Base-by-base conservation (phyloP, 1,140 invertebrate genomes). In the Drosophila saltans region DNA sequence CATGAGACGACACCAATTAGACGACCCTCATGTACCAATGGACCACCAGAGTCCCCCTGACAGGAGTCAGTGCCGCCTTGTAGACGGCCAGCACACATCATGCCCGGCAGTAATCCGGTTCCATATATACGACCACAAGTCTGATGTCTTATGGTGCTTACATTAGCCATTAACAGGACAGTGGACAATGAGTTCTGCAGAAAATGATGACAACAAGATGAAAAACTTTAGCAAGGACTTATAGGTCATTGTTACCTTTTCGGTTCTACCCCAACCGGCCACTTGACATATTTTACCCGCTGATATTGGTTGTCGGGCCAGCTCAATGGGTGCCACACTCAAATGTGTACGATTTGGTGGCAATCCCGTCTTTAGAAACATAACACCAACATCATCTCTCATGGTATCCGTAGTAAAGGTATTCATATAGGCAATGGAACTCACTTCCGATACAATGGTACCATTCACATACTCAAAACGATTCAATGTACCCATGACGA, bases 1-100 rank as follows among this genome's bases (percentile, higher is more conserved):
- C 95, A 97, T 8, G 95, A 96, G 0, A 95, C 95, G 8, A 96
- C 91, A 4, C 96, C 96, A 59, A 94, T 94, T 40, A 96, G 91
- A 30, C 92, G 92, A 0, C 92, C 93, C 52, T 92, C 77, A 73
- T 92, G 92, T 3, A 94, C 85, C 71, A 95, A 78, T 2, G 94
- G 94, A 5, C 95, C 95, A 1, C 95, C 95, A 16, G 94, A 95
- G 76, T 95, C 94, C 75, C 93, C 91, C 58, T 92, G 91, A 43
- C 91, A 92, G 5, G 91, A 90, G 33, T 92, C 91, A 2, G 88
- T 91, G 36, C 90, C 91, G 30, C 90, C 91, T 40, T 72, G 60
- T 3, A 92, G 56, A 1, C 66, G 59, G 1, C 91, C 91, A 0
- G 91, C 91, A 30, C 91, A 92, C 33, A 92, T 57, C 91, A 92